Base-by-base conservation (phyloP, 2,888 invertebrate genomes). In the Aplocera efformata region DNA sequence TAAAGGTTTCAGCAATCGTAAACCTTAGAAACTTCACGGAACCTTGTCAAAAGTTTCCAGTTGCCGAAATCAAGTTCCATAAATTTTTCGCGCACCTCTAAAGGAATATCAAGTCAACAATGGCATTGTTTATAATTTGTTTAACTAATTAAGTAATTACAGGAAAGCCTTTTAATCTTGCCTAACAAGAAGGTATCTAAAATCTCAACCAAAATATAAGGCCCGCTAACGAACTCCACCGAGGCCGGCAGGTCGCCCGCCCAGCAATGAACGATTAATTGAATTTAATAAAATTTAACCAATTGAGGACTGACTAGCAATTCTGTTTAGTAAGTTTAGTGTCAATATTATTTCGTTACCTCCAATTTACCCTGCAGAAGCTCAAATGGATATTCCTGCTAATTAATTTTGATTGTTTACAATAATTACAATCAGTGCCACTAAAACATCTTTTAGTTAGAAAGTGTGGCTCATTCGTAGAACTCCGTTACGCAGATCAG, bases 101-200 rank as follows among this genome's bases (percentile, higher is more conserved):
- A n/a, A n/a, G n/a, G n/a, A n/a, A n/a, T n/a, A 17, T 17, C 13
- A 17, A 17, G 5, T 51, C 55, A 56, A 58, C 60, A 68, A 67
- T 67, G 58, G 63, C 61, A 58, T 50, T 60, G 62, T 17, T 17
- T 17, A 2, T 69, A 69, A 73, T 73, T 75, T 61, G 58, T 58
- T 64, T 49, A 47, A 59, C 53, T 72, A 72, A 72, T 64, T 50
- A 48, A 60, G 52, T 71, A 72, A 72, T 76, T 74, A 75, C 58
- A 67, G 58, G 55, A 63, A 53, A 44, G 43, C 48, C 61, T 60
- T 45, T 55, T 56, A 52, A 33, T 47, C 45, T 50, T 36, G 43
- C 49, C 46, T 49, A 50, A 37, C 32, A 57, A 49, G 52, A 56
- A 57, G 55, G 56, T 50, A 55, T 50, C 52, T 35, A 44, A 50